Conservation (phyloP, 2,113 vertebrate species). For the Alces alces region DNA sequence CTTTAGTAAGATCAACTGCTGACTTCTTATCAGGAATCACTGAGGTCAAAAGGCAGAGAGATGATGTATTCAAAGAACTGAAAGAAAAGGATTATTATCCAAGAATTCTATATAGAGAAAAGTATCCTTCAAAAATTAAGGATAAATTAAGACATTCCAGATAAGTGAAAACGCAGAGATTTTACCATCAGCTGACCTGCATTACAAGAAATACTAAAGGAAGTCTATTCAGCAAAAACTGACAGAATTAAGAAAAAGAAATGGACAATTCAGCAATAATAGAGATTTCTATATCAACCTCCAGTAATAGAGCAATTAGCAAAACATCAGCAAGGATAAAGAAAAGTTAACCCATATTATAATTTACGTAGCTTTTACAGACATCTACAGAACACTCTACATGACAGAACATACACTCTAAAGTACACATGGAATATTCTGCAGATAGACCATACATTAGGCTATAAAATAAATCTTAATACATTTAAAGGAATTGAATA, state of each 20-base stretch:
- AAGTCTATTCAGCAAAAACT: neutral
- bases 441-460: neutral
- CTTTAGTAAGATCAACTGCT: neutral
- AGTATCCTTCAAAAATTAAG: neutral
- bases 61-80: neutral
- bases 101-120: neutral
- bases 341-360: neutral
- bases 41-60: neutral
- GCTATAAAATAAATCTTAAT: neutral
- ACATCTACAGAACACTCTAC: neutral
- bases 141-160: neutral
- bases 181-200: neutral
- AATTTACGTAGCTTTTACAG: neutral
- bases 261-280: neutral
- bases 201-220: neutral
- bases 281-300: neutral
- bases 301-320: neutral
- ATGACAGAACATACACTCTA: neutral
- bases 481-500: neutral
- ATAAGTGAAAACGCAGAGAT: neutral
- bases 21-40: neutral
- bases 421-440: neutral
- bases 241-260: neutral
- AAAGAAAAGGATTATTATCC: neutral
- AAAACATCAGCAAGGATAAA: neutral